Evolutionary conservation across 1,140 invertebrate genomes (phyloP).

Genomic region (Lysiphlebus fabarum): DNA sequence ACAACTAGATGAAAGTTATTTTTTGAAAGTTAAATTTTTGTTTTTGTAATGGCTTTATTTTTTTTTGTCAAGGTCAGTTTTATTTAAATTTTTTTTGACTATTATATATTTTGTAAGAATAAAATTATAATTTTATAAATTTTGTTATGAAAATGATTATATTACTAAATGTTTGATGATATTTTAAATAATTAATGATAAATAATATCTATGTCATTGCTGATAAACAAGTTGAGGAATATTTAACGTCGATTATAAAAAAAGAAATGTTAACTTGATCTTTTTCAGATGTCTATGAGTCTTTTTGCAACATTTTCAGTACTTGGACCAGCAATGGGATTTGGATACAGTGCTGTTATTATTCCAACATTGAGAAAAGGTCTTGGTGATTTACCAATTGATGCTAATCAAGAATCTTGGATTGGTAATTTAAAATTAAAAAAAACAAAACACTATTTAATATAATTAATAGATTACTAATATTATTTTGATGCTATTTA

Average conservation of each 20-base stretch:
- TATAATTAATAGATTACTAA: slow-evolving; percentile 16
- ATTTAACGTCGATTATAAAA: not conserved
- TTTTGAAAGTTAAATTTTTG: too few relatives aligned
- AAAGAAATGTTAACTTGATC: slow-evolving; percentile 2
- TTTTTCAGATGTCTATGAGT: slow-evolving; percentile 43
- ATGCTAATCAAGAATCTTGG: slow-evolving; percentile 50
- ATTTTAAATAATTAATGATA: too few relatives aligned
- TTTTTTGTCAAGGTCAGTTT: too few relatives aligned
- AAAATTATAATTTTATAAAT: too few relatives aligned
- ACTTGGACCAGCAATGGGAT: slow-evolving; percentile 53
- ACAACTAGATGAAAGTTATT: too few relatives aligned
- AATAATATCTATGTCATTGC: too few relatives aligned
- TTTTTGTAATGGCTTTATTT: too few relatives aligned
- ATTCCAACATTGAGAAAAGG: slow-evolving; percentile 39
- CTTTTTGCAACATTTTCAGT: slow-evolving; percentile 47
- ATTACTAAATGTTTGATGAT: too few relatives aligned
- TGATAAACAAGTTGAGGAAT: too few relatives aligned
- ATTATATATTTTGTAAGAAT: too few relatives aligned
- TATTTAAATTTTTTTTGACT: too few relatives aligned
- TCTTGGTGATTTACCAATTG: slow-evolving; percentile 38
- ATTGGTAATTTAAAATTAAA: slow-evolving; percentile 47
- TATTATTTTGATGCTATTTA: slow-evolving; percentile 37
- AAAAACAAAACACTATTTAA: not conserved
- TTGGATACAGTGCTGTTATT: slow-evolving; percentile 55
- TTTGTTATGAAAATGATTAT: too few relatives aligned